Percentiles rank a stretch among this genome's conserved stretches.
phyloP scores from a whole-genome alignment of 2,113 vertebrate genomes.

The Corythoichthys intestinalis region DNA sequence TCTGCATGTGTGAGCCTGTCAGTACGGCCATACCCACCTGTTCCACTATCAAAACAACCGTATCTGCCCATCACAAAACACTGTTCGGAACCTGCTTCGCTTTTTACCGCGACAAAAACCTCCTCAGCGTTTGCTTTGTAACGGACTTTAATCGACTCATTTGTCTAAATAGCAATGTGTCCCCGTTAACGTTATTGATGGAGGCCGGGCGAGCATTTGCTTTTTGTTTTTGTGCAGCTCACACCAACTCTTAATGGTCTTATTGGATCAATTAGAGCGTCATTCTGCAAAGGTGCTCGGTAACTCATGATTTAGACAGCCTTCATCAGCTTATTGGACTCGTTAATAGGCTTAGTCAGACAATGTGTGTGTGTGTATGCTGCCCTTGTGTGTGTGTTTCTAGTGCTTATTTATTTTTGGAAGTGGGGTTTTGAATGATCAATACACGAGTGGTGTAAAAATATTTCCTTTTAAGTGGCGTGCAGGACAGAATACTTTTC shows the following conservation, averaged over 20 bases:
- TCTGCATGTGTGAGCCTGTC: slow-evolving; percentile 7
- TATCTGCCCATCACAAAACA: not conserved
- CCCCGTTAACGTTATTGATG: slow-evolving; percentile 58
- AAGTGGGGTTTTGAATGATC: slow-evolving; percentile 18
- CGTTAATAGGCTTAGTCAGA: slow-evolving; percentile 44
- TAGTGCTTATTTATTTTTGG: slow-evolving; percentile 26
- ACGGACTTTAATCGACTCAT: slow-evolving; percentile 25
- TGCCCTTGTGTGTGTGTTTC: slow-evolving; percentile 12
- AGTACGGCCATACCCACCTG: not conserved
- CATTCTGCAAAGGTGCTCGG: slow-evolving; percentile 43
- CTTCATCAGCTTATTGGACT: slow-evolving; percentile 52
- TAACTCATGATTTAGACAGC: slow-evolving; percentile 59
- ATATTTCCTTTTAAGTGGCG: not conserved
- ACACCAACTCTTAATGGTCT: slow-evolving; percentile 50
- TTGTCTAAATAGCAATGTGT: slow-evolving; percentile 46
- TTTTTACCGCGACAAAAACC: slow-evolving; percentile 24
- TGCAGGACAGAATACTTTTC: not conserved
- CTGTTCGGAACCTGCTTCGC: not conserved
- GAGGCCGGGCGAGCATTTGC: slow-evolving; percentile 33
- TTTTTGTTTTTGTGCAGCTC: slow-evolving; percentile 56
- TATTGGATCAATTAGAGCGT: slow-evolving; percentile 62
- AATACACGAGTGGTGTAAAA: slow-evolving; percentile 11
- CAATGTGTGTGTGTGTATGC: not conserved
- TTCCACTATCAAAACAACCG: not conserved
- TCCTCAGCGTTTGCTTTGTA: slow-evolving; percentile 19